phyloP scores from a whole-genome alignment of 2,797 vertebrate genomes.

The Amblyopsis hoosieri region DNA sequence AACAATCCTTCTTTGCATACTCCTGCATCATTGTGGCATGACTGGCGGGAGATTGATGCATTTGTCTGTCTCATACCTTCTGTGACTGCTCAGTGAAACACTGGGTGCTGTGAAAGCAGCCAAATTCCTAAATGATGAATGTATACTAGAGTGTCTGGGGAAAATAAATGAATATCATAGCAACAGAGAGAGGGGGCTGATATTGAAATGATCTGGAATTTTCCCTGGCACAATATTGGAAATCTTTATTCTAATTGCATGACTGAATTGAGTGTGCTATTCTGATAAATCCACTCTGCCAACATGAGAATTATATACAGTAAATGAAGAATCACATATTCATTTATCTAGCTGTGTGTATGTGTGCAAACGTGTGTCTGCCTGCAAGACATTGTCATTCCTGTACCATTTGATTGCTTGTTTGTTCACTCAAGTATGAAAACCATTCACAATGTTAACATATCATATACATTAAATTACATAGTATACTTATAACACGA shows the following conservation, averaged over 20 bases:
- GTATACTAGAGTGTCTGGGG: conserved; percentile 53
- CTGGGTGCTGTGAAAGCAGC: conserved; percentile 51
- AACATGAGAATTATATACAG: conserved; percentile 64
- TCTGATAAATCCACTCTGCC: conserved; percentile 66
- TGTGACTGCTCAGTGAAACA: conserved; percentile 64
- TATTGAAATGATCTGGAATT: conserved; percentile 76
- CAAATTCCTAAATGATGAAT: conserved; percentile 75
- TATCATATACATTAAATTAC: conserved; percentile 59
- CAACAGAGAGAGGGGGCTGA: conserved; percentile 55
- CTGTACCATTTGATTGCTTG: conserved; percentile 61
- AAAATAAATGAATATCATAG: conserved; percentile 63
- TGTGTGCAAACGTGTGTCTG: conserved; percentile 12
- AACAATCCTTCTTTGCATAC: conserved; percentile 58
- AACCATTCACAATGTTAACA: conserved; percentile 57
- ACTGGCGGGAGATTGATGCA: conserved; percentile 70
- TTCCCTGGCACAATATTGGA: conserved; percentile 65
- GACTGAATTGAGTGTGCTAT: conserved; percentile 71
- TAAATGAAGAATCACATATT: conserved; percentile 70
- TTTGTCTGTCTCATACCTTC: conserved; percentile 69
- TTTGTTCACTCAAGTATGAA: conserved; percentile 61
- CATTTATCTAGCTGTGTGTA: conserved; percentile 46
- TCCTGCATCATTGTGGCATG: conserved; percentile 57
- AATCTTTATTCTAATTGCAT: conserved; percentile 78
- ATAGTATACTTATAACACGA: conserved; percentile 50
- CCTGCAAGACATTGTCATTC: conserved; percentile 59